phyloP scores from a whole-genome alignment of 2,113 vertebrate species.

The Neotoma lepida region DNA sequence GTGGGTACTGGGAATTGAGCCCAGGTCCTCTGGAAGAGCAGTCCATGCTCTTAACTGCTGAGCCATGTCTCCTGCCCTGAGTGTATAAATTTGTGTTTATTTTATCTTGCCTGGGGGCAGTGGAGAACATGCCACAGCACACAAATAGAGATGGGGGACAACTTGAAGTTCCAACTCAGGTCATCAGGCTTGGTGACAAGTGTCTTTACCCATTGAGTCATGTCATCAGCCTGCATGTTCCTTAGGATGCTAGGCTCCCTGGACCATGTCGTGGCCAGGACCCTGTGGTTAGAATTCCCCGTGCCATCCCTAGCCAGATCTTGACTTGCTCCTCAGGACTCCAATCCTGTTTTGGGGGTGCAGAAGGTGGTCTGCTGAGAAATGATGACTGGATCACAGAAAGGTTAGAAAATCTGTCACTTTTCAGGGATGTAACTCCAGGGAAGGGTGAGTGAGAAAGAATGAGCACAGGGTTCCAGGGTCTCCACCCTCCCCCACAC shows the following conservation, averaged over 20 bases:
- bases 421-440: not conserved
- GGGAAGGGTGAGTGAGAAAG: not conserved
- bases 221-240: not conserved
- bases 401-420: not conserved
- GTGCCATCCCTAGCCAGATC: not conserved
- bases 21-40: not conserved
- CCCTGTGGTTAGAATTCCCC: not conserved
- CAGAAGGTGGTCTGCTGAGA: not conserved
- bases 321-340: not conserved
- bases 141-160: not conserved
- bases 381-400: not conserved
- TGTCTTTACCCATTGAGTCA: not conserved
- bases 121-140: not conserved
- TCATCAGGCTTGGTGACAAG: not conserved
- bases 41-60: not conserved
- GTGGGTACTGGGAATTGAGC: not conserved
- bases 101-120: not conserved
- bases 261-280: not conserved
- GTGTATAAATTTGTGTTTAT: not conserved
- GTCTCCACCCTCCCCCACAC: fast-evolving
- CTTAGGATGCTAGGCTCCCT: not conserved
- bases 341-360: not conserved
- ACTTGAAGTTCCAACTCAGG: not conserved
- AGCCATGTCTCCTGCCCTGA: not conserved
- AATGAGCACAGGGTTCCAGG: not conserved